Evolutionary conservation across 2,888 invertebrate species (phyloP).

Genomic region (Cephus spinipes): DNA sequence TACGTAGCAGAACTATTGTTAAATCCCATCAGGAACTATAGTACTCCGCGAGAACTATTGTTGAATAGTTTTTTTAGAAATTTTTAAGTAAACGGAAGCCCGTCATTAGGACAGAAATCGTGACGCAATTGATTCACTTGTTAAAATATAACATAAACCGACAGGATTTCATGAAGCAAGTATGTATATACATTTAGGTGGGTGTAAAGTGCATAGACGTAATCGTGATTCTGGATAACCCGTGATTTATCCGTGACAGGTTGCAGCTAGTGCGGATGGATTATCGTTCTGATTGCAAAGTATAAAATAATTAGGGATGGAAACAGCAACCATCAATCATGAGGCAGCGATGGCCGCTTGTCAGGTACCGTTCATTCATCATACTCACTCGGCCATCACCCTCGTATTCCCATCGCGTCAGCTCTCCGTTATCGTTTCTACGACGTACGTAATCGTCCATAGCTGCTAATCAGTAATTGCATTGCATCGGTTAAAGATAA

Average conservation of each 20-base stretch:
- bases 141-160: background rate
- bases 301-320: conserved; percentile 67
- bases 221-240: conserved; percentile 39
- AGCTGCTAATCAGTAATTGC: conserved; percentile 59
- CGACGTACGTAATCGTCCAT: conserved; percentile 53
- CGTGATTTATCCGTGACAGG: conserved; percentile 65
- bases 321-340: conserved; percentile 62
- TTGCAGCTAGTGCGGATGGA: conserved; percentile 61
- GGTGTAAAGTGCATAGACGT: conserved; percentile 24
- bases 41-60: no score
- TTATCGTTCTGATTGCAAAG: conserved; percentile 67
- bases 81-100: background rate
- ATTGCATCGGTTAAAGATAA: conserved; percentile 50
- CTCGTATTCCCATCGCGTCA: conserved; percentile 53
- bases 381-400: conserved; percentile 63
- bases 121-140: background rate
- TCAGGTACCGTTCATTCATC: conserved; percentile 64
- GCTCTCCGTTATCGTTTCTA: conserved; percentile 47
- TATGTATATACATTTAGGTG: background rate
- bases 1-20: no score
- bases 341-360: conserved; percentile 61
- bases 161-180: background rate
- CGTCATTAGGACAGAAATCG: background rate
- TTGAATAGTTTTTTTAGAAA: no score
- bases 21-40: no score